Conservation (phyloP, 2,888 invertebrate genomes). For the Polydrusus tereticollis region DNA sequence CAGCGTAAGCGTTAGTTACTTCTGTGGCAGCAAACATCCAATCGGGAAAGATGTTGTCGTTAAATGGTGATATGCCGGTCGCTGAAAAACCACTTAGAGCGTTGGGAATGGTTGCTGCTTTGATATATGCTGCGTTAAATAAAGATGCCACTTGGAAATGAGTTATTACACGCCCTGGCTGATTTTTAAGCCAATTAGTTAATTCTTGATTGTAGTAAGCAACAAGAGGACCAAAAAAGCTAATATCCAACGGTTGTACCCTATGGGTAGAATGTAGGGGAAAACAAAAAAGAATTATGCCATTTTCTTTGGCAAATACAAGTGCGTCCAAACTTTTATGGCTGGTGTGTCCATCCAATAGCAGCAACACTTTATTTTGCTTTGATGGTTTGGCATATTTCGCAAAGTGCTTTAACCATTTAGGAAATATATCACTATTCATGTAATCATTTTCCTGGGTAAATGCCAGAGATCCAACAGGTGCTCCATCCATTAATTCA, state of each 20-base stretch:
- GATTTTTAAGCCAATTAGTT: slow-evolving; percentile 1
- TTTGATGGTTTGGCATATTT: no score
- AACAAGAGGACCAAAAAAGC: not conserved
- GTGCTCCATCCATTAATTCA: slow-evolving; percentile 7
- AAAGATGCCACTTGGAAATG: not conserved
- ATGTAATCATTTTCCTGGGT: slow-evolving; percentile 5
- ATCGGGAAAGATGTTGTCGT: no score
- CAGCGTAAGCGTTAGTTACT: no score
- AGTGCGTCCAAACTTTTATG: not conserved
- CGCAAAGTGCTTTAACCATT: no score
- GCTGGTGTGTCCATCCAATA: slow-evolving; percentile 2
- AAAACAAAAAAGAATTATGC: slow-evolving; percentile 5
- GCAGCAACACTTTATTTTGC: no score
- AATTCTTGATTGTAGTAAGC: slow-evolving; percentile 6
- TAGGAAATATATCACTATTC: not conserved
- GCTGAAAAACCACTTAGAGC: no score
- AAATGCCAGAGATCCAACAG: no score
- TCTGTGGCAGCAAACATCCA: no score
- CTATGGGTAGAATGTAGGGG: slow-evolving; percentile 5
- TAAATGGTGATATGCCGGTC: no score
- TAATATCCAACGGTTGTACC: slow-evolving; percentile 4
- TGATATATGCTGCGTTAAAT: no score
- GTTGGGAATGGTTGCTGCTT: no score
- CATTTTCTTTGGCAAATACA: slow-evolving; percentile 3
- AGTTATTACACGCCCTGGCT: not conserved